Percentiles rank a stretch among this genome's conserved stretches.
Conservation (phyloP, 2,113 vertebrate genomes). For the Saccopteryx leptura region DNA sequence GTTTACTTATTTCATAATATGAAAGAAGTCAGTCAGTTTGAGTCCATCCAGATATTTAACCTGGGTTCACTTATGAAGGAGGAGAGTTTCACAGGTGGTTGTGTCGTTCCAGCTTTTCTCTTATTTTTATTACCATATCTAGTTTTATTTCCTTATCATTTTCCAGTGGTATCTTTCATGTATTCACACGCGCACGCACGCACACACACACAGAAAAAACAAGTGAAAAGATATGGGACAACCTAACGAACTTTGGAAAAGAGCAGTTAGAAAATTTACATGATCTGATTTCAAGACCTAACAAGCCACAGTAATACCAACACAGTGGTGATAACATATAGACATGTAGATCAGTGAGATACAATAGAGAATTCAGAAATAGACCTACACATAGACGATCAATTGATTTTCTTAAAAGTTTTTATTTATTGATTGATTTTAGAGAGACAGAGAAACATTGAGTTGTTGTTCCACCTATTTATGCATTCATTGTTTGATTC, state of each 20-base stretch:
- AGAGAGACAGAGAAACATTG: too few relatives aligned
- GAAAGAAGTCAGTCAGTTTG: constrained; percentile 58
- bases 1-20: constrained; percentile 60
- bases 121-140: constrained; percentile 45
- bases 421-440: too few relatives aligned
- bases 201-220: neutral
- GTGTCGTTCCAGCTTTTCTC: constrained; percentile 42
- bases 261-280: neutral
- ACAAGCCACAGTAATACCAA: constrained; percentile 32
- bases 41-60: constrained; percentile 39
- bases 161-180: constrained; percentile 4
- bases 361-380: constrained; percentile 44
- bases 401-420: constrained; percentile 24
- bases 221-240: constrained; percentile 36
- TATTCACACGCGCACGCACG: neutral
- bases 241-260: constrained; percentile 41
- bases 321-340: neutral
- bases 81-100: neutral
- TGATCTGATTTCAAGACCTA: constrained; percentile 10
- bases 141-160: constrained; percentile 57
- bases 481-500: too few relatives aligned
- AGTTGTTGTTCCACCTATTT: too few relatives aligned
- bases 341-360: neutral
- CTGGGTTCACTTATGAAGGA: constrained; percentile 61
- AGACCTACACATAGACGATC: neutral